Base-by-base conservation (phyloP, 2,797 vertebrate genomes). In the Erpetoichthys calabaricus region DNA sequence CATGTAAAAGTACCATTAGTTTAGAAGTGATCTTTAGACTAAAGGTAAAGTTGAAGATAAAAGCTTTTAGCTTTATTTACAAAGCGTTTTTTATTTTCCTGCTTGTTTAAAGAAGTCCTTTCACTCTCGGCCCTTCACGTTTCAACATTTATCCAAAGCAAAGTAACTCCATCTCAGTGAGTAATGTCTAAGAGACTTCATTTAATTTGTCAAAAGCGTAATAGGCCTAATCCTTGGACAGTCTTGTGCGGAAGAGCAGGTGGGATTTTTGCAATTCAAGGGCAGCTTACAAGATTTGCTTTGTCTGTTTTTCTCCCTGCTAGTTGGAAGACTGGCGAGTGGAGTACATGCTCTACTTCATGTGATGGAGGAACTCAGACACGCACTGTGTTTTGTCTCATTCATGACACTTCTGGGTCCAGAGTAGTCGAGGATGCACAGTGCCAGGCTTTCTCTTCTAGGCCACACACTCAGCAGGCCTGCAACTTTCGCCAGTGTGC, bases 331-430 rank as follows among this genome's bases (percentile, higher is more conserved):
- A 78, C 73, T 0, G 86, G 89, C 0, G 89, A 88, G 9, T 99
- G 96, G 96, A 81, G 83, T 0, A 0, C 75, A 63, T 99, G 96
- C 74, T 92, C 94, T 0, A 87, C 82, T 9, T 78, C 84, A 42
- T 99, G 96, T 0, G 92, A 91, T 0, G 81, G 90, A 0, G 95
- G 94, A 60, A 83, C 75, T 54, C 95, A 97, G 85, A 73, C 80
- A 4, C 89, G 96, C 59, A 81, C 74, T 0, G 87, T 98, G 65
- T 90, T 89, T 77, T 99, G 96, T 0, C 0, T 85, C 52, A 80
- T 72, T 0, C 82, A 87, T 0, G 82, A 91, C 0, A 83, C 79
- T 0, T 68, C 75, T 0, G 84, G 86, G 4, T 63, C 74, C 9
- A 86, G 84, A 1, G 82, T 85, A 10, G 72, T 84, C 3, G 85